Base-by-base conservation (phyloP, 2,797 vertebrate species). In the Hoplostethus mediterraneus region DNA sequence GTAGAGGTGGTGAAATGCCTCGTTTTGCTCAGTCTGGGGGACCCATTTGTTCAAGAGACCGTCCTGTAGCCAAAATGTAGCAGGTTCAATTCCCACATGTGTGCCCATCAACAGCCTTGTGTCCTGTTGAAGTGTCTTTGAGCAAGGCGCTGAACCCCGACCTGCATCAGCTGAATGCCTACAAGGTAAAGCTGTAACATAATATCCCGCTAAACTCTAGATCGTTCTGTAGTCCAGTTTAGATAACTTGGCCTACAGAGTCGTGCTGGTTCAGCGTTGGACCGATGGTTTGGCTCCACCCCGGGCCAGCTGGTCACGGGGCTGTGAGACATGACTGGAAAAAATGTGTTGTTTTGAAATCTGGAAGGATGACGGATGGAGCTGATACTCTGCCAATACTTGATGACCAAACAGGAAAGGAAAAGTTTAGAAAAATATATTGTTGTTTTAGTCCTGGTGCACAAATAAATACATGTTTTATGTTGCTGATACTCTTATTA, bases 241-340 rank as follows among this genome's bases (percentile, higher is more conserved):
- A 79, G 79, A 84, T 82, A 81, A 82, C 49, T 10, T 60, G 16
- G 36, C 72, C 73, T 64, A 65, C 17, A 36, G 30, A 71, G 48
- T 66, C 68, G 52, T 84, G 68, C 51, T 45, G 44, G 30, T 10
- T 10, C 48, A 49, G 63, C 8, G 33, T 42, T 38, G 53, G 10
- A 48, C 40, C 31, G 62, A 73, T 48, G 14, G 30, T 51, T 73
- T 2, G 47, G 72, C 30, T 66, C 63, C 81, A 63, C 72, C 8
- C 71, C 54, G 67, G 75, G 78, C 53, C 0, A 10, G 0, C 57
- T 60, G 72, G 47, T 81, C 83, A 78, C 14, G 61, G 70, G 79
- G 70, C 67, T 62, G 42, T 62, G 73, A 72, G 70, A 53, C 67
- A 55, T 13, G 63, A 73, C 67, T 74, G 77, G 79, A 79, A 71